Evolutionary conservation across 1,140 invertebrate species (phyloP).

Genomic region (Leptestheria dahalacensis): DNA sequence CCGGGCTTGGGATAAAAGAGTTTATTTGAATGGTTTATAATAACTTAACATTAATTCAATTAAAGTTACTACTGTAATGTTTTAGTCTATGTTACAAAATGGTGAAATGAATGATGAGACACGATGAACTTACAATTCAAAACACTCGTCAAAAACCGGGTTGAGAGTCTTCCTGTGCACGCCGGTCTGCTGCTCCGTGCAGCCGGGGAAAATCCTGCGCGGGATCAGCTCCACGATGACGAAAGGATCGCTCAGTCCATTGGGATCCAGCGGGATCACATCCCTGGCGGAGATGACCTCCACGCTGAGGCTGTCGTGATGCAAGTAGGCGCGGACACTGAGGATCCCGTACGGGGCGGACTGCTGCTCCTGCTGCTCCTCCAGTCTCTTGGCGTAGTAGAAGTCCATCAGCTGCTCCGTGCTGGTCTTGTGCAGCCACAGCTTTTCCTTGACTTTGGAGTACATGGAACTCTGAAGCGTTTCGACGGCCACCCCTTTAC

Average conservation of each 20-base stretch:
- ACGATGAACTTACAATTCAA: slow-evolving; percentile 65
- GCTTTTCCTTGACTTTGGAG: slow-evolving; percentile 17
- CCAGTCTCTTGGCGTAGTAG: slow-evolving; percentile 66
- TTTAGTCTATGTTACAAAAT: too few species aligned
- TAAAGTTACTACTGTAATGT: neutral
- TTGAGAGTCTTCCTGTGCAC: slow-evolving; percentile 91
- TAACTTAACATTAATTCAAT: slow-evolving; percentile 1
- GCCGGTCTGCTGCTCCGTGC: slow-evolving; percentile 70
- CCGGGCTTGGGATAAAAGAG: slow-evolving; percentile 35
- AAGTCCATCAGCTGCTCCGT: slow-evolving; percentile 51
- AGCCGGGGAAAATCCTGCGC: slow-evolving; percentile 61
- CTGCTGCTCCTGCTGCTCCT: slow-evolving; percentile 40
- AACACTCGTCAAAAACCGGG: slow-evolving; percentile 89
- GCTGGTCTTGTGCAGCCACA: slow-evolving; percentile 10
- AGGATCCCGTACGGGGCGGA: slow-evolving; percentile 40
- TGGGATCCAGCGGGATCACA: slow-evolving; percentile 82
- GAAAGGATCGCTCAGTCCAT: slow-evolving; percentile 85
- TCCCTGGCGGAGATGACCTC: slow-evolving; percentile 73
- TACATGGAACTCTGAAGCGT: slow-evolving; percentile 44
- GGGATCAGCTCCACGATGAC: slow-evolving; percentile 83
- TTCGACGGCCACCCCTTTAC: slow-evolving; percentile 61
- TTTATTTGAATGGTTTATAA: neutral
- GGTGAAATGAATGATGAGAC: too few species aligned
- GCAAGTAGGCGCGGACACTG: slow-evolving; percentile 61
- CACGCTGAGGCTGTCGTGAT: slow-evolving; percentile 75